Evolutionary conservation across 1,140 invertebrate species (phyloP), one percentile per base, ranked within the genome.

Genomic region (Heliconius nattereri): DNA sequence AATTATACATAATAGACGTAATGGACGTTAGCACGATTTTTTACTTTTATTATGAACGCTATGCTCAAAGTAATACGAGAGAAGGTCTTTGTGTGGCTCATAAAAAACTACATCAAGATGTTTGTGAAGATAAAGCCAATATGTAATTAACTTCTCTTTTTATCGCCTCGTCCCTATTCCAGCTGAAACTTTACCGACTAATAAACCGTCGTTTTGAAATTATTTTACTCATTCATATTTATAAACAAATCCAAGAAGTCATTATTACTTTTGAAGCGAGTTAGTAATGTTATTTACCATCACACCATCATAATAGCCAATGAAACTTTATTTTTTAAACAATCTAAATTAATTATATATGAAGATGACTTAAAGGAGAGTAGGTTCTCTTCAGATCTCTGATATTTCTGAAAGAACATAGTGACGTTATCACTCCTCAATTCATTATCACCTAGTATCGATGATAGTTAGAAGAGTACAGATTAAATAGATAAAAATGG

Each of bases 121-220:
- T 54, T n/a, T 73, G 49, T 54, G 54, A 40, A 73, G 81, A 82
- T 82, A 82, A 82, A 72, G 70, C 52, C 20, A 54, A 66, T 78
- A 76, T 76, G 60, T 82, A 79, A 82, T 82, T 82, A 82, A 79
- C 26, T 78, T 57, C 71, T 73, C 29, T 78, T 78, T 81, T 79
- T 79, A 81, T 81, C 75, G 71, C 71, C 76, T 77, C 40, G 71
- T 81, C 73, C 29, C 72, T 81, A 74, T 78, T 78, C 75, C 75
- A 81, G 76, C 79, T 81, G 79, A 78, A 81, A 76, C 54, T 72
- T 77, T 73, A 57, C 60, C 26, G 26, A 74, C 71, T 57, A 80
- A 74, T 66, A 81, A 78, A 78, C 54, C 35, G 23, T 66, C 75
- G 73, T 80, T 80, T 26, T 74, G 73, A 74, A 74, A 74, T 78